Conservation (phyloP, 2,797 vertebrate genomes). For the Pelodytes ibericus region DNA sequence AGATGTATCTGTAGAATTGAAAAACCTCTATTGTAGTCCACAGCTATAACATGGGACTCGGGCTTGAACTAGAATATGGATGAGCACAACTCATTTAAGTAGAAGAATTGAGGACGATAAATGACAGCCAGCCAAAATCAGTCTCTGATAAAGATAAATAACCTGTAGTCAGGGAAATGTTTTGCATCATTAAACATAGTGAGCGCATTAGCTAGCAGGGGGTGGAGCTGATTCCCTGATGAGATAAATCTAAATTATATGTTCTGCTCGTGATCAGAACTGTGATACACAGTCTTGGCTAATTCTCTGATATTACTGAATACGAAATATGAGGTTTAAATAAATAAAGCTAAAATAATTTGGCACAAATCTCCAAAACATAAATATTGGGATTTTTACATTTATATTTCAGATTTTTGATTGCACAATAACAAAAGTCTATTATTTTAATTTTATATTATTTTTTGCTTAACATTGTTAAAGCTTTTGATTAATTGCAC, state of each 20-base stretch:
- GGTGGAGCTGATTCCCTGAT: slow-evolving; percentile 82
- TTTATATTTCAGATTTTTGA: slow-evolving; percentile 60
- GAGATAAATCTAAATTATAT: slow-evolving; percentile 86
- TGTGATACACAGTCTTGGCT: slow-evolving; percentile 75
- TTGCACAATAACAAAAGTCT: slow-evolving; percentile 61
- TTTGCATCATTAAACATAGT: slow-evolving; percentile 92
- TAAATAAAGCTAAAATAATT: slow-evolving; percentile 78
- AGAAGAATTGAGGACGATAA: slow-evolving; percentile 74
- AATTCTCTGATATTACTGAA: slow-evolving; percentile 75
- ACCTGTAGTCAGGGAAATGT: slow-evolving; percentile 88
- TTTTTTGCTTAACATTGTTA: slow-evolving; percentile 62
- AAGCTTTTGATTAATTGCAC: slow-evolving; percentile 69
- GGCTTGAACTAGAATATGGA: slow-evolving; percentile 76
- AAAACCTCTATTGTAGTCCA: slow-evolving; percentile 71
- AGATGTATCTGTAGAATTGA: slow-evolving; percentile 72
- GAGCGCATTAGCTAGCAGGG: slow-evolving; percentile 85
- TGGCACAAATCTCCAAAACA: slow-evolving; percentile 73
- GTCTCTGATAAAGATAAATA: slow-evolving; percentile 89
- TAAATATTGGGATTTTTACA: slow-evolving; percentile 62
- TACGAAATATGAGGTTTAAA: slow-evolving; percentile 73
- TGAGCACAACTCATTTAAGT: slow-evolving; percentile 74
- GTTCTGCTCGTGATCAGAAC: slow-evolving; percentile 80
- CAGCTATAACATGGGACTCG: slow-evolving; percentile 68
- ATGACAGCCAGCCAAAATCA: slow-evolving; percentile 78
- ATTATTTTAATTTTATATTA: slow-evolving; percentile 60